Evolutionary conservation across 2,113 vertebrate genomes (phyloP).

Genomic region (Bufo bufo): DNA sequence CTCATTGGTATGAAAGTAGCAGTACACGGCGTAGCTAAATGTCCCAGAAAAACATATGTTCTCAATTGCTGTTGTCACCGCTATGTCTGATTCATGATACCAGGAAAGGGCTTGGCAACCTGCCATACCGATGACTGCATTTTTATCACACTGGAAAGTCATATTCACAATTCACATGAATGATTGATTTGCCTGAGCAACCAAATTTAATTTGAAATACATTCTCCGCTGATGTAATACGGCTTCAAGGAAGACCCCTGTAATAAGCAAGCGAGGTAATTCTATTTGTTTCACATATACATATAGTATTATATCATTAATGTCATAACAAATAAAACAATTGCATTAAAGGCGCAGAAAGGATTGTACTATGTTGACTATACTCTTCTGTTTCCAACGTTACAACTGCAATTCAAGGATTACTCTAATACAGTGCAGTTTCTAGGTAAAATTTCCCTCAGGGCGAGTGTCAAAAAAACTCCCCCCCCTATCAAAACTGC

Average conservation of each 20-base stretch:
- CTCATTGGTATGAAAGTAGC: not conserved
- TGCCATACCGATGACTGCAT: constrained; percentile 10
- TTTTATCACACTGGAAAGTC: not conserved
- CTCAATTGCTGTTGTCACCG: not conserved
- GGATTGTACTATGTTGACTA: not conserved
- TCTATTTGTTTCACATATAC: not conserved
- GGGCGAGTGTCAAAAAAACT: too few relatives aligned
- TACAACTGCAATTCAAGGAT: not conserved
- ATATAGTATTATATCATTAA: not conserved
- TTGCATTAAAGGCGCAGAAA: not conserved
- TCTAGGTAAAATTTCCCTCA: too few relatives aligned
- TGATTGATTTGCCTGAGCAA: not conserved
- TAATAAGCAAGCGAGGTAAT: not conserved
- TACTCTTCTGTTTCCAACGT: not conserved
- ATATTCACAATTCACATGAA: not conserved
- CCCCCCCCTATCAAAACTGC: too few relatives aligned
- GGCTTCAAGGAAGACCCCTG: not conserved
- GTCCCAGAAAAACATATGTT: not conserved
- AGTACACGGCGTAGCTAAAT: not conserved
- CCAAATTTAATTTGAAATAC: not conserved
- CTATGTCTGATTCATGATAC: not conserved
- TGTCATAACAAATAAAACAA: not conserved
- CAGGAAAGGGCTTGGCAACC: not conserved
- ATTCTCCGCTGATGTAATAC: constrained; percentile 1
- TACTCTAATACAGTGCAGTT: too few relatives aligned